phyloP scores from a whole-genome alignment of 1,140 invertebrate species.

The Drosophila equinoxialis region DNA sequence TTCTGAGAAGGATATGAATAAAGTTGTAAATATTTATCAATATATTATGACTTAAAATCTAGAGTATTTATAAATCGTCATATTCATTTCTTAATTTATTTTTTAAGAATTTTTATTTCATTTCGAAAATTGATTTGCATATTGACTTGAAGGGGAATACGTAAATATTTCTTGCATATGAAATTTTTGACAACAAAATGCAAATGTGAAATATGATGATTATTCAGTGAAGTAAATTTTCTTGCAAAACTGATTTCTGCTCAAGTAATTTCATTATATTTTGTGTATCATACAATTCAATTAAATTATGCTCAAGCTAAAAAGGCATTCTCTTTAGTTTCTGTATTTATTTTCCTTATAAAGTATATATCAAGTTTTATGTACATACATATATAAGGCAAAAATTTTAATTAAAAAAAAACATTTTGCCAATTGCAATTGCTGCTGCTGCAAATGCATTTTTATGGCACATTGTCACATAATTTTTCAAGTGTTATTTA shows the following conservation, averaged over 20 bases:
- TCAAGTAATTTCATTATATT: slow-evolving; percentile 5
- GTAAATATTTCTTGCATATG: slow-evolving; percentile 12
- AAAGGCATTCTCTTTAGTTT: background rate
- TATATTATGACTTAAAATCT: no score
- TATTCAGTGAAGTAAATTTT: slow-evolving; percentile 12
- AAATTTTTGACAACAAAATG: slow-evolving; percentile 12
- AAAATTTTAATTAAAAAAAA: slow-evolving; percentile 55
- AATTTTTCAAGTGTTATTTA: slow-evolving; percentile 66
- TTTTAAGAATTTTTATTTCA: background rate
- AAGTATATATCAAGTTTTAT: background rate
- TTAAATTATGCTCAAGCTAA: slow-evolving; percentile 1
- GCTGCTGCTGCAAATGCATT: slow-evolving; percentile 9
- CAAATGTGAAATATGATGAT: slow-evolving; percentile 9
- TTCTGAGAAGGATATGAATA: no score
- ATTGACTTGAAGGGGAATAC: slow-evolving; percentile 30
- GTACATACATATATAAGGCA: background rate
- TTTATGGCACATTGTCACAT: slow-evolving; percentile 51
- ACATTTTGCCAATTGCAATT: slow-evolving; percentile 13
- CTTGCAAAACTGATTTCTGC: slow-evolving; percentile 13
- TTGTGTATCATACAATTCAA: slow-evolving; percentile 2
- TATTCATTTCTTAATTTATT: background rate
- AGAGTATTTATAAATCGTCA: background rate
- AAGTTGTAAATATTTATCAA: no score
- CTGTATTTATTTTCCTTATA: background rate
- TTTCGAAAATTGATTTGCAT: slow-evolving; percentile 54